phyloP scores from a whole-genome alignment of 1,140 invertebrate species.

The Drosophila sp. region DNA sequence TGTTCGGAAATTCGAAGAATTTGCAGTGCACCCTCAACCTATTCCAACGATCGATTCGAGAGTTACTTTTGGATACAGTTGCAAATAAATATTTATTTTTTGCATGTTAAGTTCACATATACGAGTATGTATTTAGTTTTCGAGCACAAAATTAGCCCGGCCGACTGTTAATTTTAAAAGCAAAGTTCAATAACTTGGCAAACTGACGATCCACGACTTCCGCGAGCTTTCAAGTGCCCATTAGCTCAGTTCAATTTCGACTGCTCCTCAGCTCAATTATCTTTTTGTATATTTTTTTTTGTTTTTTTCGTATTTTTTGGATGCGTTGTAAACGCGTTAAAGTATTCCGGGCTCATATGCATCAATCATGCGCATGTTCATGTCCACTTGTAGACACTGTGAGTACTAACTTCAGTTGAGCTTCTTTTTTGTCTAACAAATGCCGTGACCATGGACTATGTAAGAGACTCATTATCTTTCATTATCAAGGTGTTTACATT shows the following conservation, averaged over 20 bases:
- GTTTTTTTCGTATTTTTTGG: constrained; percentile 9
- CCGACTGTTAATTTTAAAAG: constrained; percentile 30
- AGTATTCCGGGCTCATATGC: constrained; percentile 9
- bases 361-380: constrained; percentile 38
- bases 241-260: constrained; percentile 18
- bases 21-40: constrained; percentile 6
- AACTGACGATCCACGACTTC: constrained; percentile 22
- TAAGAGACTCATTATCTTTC: constrained; percentile 63
- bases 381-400: constrained; percentile 2
- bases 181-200: constrained; percentile 51
- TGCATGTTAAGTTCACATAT: constrained; percentile 23
- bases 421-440: constrained; percentile 6
- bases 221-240: constrained; percentile 30
- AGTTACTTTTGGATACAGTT: constrained; percentile 36
- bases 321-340: constrained; percentile 5
- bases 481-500: constrained; percentile 64
- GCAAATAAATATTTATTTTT: constrained; percentile 51
- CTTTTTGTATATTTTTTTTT: constrained; percentile 2
- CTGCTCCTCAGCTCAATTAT: constrained; percentile 33
- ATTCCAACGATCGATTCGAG: neutral
- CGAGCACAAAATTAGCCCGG: constrained; percentile 29
- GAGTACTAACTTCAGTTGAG: constrained; percentile 13
- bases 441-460: constrained; percentile 46
- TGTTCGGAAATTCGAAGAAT: constrained; percentile 23
- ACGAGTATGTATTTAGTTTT: constrained; percentile 16